These are phyloP conservation scores for Bucco capensis DNA, from an alignment of 2,113 vertebrate species.

Conservation along the genomic window DNA sequence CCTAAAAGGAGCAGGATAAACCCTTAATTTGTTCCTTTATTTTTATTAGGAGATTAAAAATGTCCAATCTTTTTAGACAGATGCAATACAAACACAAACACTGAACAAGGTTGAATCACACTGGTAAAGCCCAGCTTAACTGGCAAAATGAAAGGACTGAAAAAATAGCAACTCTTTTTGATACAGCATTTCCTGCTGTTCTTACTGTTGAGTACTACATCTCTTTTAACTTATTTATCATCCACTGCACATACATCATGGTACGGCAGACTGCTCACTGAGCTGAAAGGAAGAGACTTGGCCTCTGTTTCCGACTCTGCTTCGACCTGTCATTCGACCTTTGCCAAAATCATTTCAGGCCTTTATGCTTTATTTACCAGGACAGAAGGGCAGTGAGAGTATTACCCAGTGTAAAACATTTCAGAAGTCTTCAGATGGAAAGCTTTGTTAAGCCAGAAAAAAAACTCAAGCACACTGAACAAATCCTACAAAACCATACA, in stretches of 20 bases:
- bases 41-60: neutral
- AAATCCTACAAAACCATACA: neutral
- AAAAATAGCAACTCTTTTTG: neutral
- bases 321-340: constrained; percentile 12
- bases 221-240: neutral
- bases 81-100: neutral
- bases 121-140: neutral
- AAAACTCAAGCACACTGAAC: neutral
- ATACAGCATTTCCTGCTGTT: neutral
- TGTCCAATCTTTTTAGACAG: neutral
- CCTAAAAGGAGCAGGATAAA: neutral
- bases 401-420: neutral
- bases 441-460: neutral
- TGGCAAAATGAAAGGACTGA: neutral
- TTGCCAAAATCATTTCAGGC: constrained; percentile 14
- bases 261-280: neutral
- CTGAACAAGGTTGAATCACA: neutral
- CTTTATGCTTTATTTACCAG: constrained; percentile 13
- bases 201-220: neutral
- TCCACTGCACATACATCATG: neutral
- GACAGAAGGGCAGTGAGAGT: neutral
- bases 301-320: neutral
- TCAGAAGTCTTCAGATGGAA: neutral
- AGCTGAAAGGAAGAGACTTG: constrained; percentile 2
- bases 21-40: neutral